Percentiles rank a stretch among this genome's conserved stretches.
Evolutionary conservation across 2,888 invertebrate species (phyloP).

Genomic region (Ophion costatus): DNA sequence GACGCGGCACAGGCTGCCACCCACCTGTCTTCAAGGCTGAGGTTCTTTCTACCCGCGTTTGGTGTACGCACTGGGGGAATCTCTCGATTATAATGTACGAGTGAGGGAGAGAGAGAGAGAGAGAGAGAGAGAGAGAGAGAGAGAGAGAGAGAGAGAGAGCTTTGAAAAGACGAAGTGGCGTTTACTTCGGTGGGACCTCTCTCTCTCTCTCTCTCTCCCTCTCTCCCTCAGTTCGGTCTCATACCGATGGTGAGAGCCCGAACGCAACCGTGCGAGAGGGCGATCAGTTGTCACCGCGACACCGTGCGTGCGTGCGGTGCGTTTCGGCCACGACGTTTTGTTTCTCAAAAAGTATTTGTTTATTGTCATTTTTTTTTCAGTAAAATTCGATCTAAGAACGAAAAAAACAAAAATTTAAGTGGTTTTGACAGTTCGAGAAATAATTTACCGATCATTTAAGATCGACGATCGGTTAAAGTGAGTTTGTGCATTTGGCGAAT

Average conservation of each 20-base stretch:
- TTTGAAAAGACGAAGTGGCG: no score
- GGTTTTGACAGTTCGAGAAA: no score
- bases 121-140: constrained; percentile 63
- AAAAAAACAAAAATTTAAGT: not conserved
- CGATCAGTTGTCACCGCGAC: constrained; percentile 79
- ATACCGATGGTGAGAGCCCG: constrained; percentile 61
- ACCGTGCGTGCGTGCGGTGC: constrained; percentile 68
- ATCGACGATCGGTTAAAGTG: no score
- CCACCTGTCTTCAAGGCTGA: constrained; percentile 67
- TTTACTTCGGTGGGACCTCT: constrained; percentile 70
- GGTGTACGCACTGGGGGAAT: constrained; percentile 7
- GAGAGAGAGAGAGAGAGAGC: constrained; percentile 40
- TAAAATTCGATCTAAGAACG: not conserved
- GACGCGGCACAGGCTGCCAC: constrained; percentile 40
- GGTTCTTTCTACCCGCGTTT: constrained; percentile 48
- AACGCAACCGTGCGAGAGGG: constrained; percentile 44
- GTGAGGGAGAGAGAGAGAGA: constrained; percentile 63
- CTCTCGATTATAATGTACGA: constrained; percentile 42
- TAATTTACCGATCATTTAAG: no score
- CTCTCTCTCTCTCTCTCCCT: constrained; percentile 49
- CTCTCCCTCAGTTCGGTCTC: constrained; percentile 62
- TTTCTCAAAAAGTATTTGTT: constrained; percentile 1
- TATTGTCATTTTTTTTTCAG: not conserved
- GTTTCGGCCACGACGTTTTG: constrained; percentile 62
- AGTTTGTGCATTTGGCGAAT: no score